Base-by-base conservation (phyloP, 1,140 invertebrate genomes). In the Pseudachorutes palmiensis region DNA sequence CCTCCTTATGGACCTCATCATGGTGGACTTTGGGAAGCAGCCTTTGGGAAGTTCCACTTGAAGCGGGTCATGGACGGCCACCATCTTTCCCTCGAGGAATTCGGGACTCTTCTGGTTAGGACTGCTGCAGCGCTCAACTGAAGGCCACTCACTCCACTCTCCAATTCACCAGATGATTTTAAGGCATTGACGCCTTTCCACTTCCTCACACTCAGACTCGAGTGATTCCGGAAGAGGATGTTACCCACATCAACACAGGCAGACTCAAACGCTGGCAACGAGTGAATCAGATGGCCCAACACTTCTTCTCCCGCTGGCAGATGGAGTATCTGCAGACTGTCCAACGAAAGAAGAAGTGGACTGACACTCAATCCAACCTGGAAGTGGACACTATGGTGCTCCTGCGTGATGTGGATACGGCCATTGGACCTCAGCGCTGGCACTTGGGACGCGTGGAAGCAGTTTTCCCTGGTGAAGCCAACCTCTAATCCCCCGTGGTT, bases 61-160 rank as follows among this genome's bases (percentile, higher is more conserved):
- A 41, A 48, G 41, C 1, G 65, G 28, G 19, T 59, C 64, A 32
- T 62, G 3, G 62, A 59, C 31, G 64, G 61, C 48, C 60, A 30
- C 2, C 57, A 41, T 9, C 68, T 79, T 5, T 78, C 75, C 2
- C 74, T 75, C 29, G 74, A 76, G 70, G 70, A 78, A 57, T 67
- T 79, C 24, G 61, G 62, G 1, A 77, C 76, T 14, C 66, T 74
- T 29, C 60, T 78, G 30, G 72, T 71, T 51, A 74, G 76, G 64
- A 67, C 77, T 2, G 76, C 77, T 49, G 74, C 76, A 1, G 62
- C 75, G 29, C 67, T 79, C 3, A 80, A 80, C 70, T 78, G 75
- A 19, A 73, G 78, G 32, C 77, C 77, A 22, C 33, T 80, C n/a
- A 76, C 74, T 26, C 75, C 76, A 45, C 32, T 80, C 1, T 74